Conservation (phyloP, 2,113 vertebrate species). For the Illadopsis cleaveri region DNA sequence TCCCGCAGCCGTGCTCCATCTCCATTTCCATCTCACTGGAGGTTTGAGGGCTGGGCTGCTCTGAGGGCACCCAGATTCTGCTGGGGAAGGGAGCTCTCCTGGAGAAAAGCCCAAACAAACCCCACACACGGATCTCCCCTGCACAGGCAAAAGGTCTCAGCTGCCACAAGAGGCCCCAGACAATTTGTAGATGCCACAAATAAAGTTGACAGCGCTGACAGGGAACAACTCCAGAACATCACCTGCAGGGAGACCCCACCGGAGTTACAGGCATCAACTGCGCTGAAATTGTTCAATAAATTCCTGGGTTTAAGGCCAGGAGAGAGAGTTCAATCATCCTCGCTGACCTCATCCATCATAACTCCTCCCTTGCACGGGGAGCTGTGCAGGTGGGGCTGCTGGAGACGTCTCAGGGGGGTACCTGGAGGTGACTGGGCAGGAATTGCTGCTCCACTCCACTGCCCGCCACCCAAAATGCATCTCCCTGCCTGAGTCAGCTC, state of each 20-base stretch:
- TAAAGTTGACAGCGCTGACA: not conserved
- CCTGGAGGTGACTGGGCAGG: not conserved
- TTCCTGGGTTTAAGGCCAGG: not conserved
- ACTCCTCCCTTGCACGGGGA: not conserved
- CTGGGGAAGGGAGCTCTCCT: not conserved
- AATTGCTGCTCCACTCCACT: rapidly evolving
- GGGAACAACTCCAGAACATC: not conserved
- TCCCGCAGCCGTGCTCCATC: not conserved
- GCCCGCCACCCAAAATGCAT: rapidly evolving
- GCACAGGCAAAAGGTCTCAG: not conserved
- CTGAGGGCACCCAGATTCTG: rapidly evolving
- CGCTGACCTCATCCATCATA: not conserved
- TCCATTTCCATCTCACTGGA: rapidly evolving
- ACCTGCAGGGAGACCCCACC: not conserved
- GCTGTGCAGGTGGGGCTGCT: rapidly evolving
- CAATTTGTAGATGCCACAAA: not conserved
- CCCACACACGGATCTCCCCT: rapidly evolving
- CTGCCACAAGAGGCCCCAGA: not conserved
- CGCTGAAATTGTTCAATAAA: conserved; percentile 1
- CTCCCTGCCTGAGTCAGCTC: not conserved
- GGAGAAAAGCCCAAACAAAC: not conserved
- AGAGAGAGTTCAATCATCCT: not conserved
- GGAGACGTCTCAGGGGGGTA: rapidly evolving
- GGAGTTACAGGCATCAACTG: not conserved
- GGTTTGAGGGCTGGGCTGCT: not conserved